Conservation (phyloP, 2,888 invertebrate genomes). For the Heliconius erato region DNA sequence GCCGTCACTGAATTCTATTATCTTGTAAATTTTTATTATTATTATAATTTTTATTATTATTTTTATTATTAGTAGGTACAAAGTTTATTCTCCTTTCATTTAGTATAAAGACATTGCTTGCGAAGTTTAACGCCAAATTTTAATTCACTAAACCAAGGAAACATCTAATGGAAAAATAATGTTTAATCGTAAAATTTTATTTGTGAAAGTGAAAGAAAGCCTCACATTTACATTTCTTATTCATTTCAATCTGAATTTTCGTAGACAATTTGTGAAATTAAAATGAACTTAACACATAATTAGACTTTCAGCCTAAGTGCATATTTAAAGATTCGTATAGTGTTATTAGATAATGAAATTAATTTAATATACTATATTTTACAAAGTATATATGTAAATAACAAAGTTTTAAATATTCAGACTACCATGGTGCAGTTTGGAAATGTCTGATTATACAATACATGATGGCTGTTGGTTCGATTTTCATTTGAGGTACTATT, state of each 20-base stretch:
- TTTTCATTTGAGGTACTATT: neutral
- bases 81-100: too few relatives aligned
- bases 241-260: neutral
- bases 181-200: neutral
- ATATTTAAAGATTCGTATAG: slow-evolving; percentile 5
- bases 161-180: too few relatives aligned
- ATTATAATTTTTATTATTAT: too few relatives aligned
- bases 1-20: too few relatives aligned
- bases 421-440: neutral
- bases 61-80: too few relatives aligned
- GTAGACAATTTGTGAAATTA: neutral
- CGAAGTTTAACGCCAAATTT: neutral
- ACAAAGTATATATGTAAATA: neutral
- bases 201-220: neutral
- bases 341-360: neutral
- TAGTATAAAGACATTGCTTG: neutral
- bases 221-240: neutral
- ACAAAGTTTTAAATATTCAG: neutral
- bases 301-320: neutral
- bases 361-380: neutral
- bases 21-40: too few relatives aligned
- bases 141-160: too few relatives aligned
- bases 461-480: neutral
- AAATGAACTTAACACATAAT: neutral
- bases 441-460: neutral